Evolutionary conservation across 2,797 vertebrate genomes (phyloP).

Genomic region (Microcaecilia unicolor): DNA sequence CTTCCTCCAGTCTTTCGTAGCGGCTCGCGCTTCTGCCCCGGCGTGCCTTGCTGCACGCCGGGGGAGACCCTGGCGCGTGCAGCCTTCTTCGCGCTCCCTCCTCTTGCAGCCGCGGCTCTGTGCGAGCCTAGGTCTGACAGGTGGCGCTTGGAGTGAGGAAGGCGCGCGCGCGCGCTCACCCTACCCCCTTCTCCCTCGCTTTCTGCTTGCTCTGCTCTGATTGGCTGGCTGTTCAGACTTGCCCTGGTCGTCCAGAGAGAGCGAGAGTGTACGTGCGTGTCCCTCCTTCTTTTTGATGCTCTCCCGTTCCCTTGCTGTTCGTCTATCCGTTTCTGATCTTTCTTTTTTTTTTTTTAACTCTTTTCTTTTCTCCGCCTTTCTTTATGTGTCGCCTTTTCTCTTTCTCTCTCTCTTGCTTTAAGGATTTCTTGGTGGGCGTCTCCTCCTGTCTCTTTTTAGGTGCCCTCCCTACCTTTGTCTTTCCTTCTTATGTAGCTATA

Average conservation of each 20-base stretch:
- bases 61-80: too few species aligned
- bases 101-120: slow-evolving; percentile 13
- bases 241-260: background rate
- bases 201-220: slow-evolving; percentile 38
- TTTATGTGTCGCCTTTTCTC: too few species aligned
- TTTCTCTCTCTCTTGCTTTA: too few species aligned
- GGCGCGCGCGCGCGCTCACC: slow-evolving; percentile 20
- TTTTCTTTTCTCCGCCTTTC: too few species aligned
- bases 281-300: too few species aligned
- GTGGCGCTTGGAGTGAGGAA: slow-evolving; percentile 10
- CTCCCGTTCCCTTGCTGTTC: too few species aligned
- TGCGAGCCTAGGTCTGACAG: slow-evolving; percentile 25
- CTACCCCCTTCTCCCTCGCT: slow-evolving; percentile 27
- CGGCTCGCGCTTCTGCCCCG: background rate
- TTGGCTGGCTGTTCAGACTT: slow-evolving; percentile 30
- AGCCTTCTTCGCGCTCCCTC: slow-evolving; percentile 18
- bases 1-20: background rate
- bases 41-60: slow-evolving; percentile 19
- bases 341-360: too few species aligned
- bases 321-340: too few species aligned
- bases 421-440: too few species aligned
- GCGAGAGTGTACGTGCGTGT: background rate
- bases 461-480: too few species aligned
- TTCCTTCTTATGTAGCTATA: too few species aligned
- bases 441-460: too few species aligned